These are phyloP conservation scores for Melitaea cinxia DNA, from an alignment of 1,140 invertebrate species.

Conservation along the genomic window DNA sequence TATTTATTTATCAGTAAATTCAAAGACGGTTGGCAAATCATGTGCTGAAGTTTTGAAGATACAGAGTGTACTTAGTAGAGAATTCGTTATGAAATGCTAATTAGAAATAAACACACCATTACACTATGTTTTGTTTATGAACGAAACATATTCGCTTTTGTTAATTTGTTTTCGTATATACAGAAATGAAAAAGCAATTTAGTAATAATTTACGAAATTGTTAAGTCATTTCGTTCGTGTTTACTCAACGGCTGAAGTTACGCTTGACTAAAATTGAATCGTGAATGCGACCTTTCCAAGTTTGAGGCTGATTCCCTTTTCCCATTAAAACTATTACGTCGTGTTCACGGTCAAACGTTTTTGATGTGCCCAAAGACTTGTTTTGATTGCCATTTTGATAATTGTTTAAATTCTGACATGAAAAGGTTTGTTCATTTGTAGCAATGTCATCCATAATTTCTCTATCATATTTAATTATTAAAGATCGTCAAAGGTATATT, in stretches of 20 bases:
- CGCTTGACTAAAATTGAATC: conserved; percentile 23
- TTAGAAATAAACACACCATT: not conserved
- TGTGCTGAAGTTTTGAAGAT: no score
- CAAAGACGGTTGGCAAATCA: no score
- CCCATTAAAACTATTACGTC: conserved; percentile 16
- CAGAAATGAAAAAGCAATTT: conserved; percentile 23
- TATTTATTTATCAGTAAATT: not conserved
- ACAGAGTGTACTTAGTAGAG: no score
- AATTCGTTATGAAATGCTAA: not conserved
- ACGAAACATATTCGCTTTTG: not conserved
- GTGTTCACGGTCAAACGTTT: conserved; percentile 18
- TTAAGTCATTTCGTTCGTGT: conserved; percentile 19
- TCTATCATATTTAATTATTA: not conserved
- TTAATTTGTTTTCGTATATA: not conserved
- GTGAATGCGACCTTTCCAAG: conserved; percentile 27
- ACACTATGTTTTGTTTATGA: conserved; percentile 1
- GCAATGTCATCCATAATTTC: not conserved
- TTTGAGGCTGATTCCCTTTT: conserved; percentile 18
- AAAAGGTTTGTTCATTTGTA: not conserved
- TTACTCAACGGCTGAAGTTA: conserved; percentile 11
- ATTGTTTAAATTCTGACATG: not conserved
- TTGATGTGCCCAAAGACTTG: conserved; percentile 5
- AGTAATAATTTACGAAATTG: conserved; percentile 25
- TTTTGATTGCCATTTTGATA: not conserved
- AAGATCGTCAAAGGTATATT: no score